Evolutionary conservation across 2,797 vertebrate genomes (phyloP).

Genomic region (Anas acuta): DNA sequence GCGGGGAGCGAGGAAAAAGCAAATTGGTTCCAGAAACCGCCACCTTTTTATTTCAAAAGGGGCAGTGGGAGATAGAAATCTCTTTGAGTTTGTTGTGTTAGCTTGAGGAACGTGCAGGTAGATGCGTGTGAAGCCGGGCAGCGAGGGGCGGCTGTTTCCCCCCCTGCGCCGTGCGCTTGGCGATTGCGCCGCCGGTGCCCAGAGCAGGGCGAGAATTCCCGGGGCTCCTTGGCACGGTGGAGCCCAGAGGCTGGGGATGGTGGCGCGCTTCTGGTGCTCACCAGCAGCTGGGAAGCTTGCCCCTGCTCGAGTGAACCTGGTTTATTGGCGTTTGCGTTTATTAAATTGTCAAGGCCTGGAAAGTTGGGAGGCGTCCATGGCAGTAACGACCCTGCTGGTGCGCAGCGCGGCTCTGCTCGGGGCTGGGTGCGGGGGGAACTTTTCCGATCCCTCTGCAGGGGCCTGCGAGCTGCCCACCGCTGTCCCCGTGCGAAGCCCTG

Average conservation of each 20-base stretch:
- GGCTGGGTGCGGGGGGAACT: not conserved
- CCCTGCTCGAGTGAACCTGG: no score
- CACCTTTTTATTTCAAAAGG: not conserved
- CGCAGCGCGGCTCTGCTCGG: not conserved
- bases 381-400: no score
- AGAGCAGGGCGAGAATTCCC: no score
- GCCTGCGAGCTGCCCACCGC: fast-evolving
- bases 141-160: no score
- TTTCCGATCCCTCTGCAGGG: no score
- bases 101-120: not conserved
- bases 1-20: not conserved
- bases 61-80: not conserved
- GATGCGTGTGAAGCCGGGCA: no score
- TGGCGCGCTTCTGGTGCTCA: not conserved
- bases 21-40: not conserved
- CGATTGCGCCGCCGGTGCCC: not conserved
- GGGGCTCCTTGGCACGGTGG: no score
- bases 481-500: fast-evolving
- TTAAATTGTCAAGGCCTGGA: not conserved
- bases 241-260: not conserved
- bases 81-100: not conserved
- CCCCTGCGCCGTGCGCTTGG: not conserved
- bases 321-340: fast-evolving
- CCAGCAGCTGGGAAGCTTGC: not conserved
- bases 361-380: not conserved